phyloP scores from a whole-genome alignment of 2,888 invertebrate species.

The Hypercompe scribonia region DNA sequence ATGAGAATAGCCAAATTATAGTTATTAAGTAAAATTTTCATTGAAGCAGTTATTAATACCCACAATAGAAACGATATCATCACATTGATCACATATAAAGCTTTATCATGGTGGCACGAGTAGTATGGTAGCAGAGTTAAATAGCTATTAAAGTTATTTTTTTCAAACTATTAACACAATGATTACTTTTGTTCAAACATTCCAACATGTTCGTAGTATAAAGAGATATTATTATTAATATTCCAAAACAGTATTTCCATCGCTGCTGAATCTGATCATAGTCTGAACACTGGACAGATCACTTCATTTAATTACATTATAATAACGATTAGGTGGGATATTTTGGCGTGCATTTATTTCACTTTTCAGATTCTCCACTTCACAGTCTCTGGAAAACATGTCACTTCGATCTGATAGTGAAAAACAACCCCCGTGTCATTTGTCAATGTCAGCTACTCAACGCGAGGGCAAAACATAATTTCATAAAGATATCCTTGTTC shows the following conservation, averaged over 20 bases:
- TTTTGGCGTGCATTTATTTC: constrained; percentile 69
- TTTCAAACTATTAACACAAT: no score
- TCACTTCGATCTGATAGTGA: constrained; percentile 84
- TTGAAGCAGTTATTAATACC: no score
- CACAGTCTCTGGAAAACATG: constrained; percentile 77
- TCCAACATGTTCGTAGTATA: background rate
- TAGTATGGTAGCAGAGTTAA: no score
- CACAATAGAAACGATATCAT: no score
- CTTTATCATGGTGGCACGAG: no score
- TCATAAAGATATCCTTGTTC: constrained; percentile 84
- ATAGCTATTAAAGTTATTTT: no score
- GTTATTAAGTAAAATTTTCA: no score
- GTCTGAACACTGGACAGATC: no score
- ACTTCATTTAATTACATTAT: constrained; percentile 12
- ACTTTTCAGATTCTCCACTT: constrained; percentile 76
- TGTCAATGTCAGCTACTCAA: constrained; percentile 83
- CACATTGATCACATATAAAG: no score
- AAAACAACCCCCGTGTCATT: constrained; percentile 82
- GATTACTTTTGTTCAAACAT: no score
- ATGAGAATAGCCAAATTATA: no score
- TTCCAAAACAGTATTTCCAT: background rate
- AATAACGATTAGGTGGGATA: constrained; percentile 40
- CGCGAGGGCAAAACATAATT: constrained; percentile 81
- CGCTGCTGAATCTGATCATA: background rate
- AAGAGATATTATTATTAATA: background rate